Base-by-base conservation (phyloP, 2,888 invertebrate species). In the Cartodere bifasciata region DNA sequence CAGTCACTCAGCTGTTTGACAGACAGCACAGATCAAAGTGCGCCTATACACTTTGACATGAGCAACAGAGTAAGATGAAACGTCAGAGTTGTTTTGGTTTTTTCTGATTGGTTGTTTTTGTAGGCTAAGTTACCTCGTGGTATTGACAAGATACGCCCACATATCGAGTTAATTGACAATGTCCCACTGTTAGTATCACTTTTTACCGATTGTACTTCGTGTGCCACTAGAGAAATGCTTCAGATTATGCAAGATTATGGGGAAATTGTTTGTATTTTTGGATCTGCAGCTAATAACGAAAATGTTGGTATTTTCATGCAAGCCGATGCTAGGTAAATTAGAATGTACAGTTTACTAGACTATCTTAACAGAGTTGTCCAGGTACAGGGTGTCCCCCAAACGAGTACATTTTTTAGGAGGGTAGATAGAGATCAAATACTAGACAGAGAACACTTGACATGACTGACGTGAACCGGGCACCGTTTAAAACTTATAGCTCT, bases 151-250 rank as follows among this genome's bases (percentile, higher is more conserved):
- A 94, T 97, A 45, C 75, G 94, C 1, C 92, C 94, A 0, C 95
- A 95, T 60, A 75, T 97, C 43, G 86, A 90, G 54, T 72, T 82
- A 43, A 90, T 97, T 30, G 97, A 98, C 64, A 97, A 97, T 64
- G 97, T 98, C 29, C 97, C 98, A 3, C 64, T 98, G 16, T 71
- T 95, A 31, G 97, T 98, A 11, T 94, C 94, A 0, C 69, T 98
- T 7, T 98, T 97, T 62, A 98, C 97, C 1, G 97, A 98, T 64
- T 97, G 95, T 63, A 88, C 85, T 2, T 78, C 91, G n/a, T 68
- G 75, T 40, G 88, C 87, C 9, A 92, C 91, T 1, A 69, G 77
- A 16, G 83, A 86, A 60, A 97, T 97, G 97, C 63, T 87, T 38
- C 73, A 76, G 47, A 95, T 97, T 35, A 94, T 97, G 91, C 86